phyloP scores from a whole-genome alignment of 2,888 invertebrate genomes.

The Mantis religiosa region DNA sequence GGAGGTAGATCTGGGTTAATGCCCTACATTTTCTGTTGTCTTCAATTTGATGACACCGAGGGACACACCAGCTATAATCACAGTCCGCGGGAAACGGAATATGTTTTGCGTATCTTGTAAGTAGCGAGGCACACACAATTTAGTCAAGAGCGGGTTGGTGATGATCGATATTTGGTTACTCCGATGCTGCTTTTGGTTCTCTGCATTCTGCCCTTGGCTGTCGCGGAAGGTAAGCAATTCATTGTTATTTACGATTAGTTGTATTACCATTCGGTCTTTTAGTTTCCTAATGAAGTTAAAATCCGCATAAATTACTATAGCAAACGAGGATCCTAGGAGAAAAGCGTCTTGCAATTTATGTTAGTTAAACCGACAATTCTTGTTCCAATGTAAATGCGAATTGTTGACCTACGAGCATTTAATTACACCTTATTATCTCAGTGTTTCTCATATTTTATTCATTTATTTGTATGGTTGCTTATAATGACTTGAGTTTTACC shows the following conservation, averaged over 20 bases:
- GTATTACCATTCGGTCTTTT: too few relatives aligned
- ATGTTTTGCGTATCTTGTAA: neutral
- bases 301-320: too few relatives aligned
- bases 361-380: too few relatives aligned
- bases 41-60: conserved; percentile 11
- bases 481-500: too few relatives aligned
- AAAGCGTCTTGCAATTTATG: too few relatives aligned
- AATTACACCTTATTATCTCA: too few relatives aligned
- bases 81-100: neutral
- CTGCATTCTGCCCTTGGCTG: neutral
- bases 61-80: neutral
- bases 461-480: too few relatives aligned
- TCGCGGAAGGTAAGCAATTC: neutral
- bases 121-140: neutral
- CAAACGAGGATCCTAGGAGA: too few relatives aligned
- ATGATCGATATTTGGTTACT: neutral
- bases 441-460: too few relatives aligned
- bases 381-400: too few relatives aligned
- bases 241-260: neutral
- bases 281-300: too few relatives aligned
- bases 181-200: neutral
- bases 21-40: conserved; percentile 23
- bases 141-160: neutral
- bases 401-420: too few relatives aligned
- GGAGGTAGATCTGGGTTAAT: conserved; percentile 27